These are phyloP conservation scores for Teinopalpus imperialis DNA, from an alignment of 2,888 invertebrate species.

Conservation along the genomic window DNA sequence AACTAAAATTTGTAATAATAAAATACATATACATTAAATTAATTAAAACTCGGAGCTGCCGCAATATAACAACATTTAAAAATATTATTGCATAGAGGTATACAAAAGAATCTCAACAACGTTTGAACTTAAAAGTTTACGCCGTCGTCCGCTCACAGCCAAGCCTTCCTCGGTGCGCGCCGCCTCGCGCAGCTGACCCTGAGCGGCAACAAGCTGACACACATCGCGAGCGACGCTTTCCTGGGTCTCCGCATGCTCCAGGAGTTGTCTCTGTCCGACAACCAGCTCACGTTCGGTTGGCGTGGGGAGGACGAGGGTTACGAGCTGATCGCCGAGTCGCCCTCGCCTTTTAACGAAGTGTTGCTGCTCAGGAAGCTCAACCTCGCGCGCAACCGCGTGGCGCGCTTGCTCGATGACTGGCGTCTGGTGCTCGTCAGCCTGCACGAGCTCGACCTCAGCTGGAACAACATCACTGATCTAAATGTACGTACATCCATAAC, in stretches of 20 bases:
- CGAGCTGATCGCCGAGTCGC: neutral
- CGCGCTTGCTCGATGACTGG: constrained; percentile 32
- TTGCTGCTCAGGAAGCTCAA: constrained; percentile 27
- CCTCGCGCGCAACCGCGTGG: constrained; percentile 36
- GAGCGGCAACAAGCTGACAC: constrained; percentile 17
- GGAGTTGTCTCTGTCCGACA: constrained; percentile 32
- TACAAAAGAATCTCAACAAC: too few species aligned
- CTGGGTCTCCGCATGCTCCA: constrained; percentile 23
- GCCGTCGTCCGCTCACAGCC: neutral
- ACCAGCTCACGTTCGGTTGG: constrained; percentile 24
- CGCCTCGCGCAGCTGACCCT: constrained; percentile 32
- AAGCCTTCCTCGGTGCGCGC: constrained; percentile 18
- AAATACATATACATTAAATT: too few species aligned
- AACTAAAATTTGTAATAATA: too few species aligned
- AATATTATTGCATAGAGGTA: too few species aligned
- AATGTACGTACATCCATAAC: constrained; percentile 22
- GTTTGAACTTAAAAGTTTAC: too few species aligned
- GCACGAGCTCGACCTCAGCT: constrained; percentile 30
- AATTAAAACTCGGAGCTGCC: too few species aligned
- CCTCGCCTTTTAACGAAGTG: constrained; percentile 33
- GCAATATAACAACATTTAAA: too few species aligned
- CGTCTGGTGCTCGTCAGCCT: constrained; percentile 25
- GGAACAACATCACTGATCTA: constrained; percentile 33
- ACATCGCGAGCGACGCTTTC: constrained; percentile 22
- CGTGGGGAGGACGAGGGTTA: neutral